These are phyloP conservation scores for Blera fallax DNA, from an alignment of 2,888 invertebrate species.

Conservation along the genomic window DNA sequence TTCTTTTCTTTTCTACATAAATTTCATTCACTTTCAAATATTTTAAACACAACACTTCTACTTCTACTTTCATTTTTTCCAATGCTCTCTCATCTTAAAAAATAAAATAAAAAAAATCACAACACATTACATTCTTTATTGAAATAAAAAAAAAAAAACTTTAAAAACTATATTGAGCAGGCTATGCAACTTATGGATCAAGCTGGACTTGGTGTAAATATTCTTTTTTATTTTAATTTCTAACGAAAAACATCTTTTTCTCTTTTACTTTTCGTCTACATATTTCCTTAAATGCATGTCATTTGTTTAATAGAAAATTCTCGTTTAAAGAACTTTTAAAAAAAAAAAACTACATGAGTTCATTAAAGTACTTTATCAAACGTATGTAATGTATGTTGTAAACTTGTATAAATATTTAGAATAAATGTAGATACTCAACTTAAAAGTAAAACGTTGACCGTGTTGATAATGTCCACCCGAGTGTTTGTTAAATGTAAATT, in stretches of 20 bases:
- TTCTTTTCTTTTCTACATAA: constrained; percentile 19
- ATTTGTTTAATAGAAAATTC: background rate
- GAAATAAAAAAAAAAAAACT: constrained; percentile 64
- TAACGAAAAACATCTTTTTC: constrained; percentile 19
- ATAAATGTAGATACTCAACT: background rate
- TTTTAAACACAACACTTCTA: constrained; percentile 74
- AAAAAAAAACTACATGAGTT: constrained; percentile 1
- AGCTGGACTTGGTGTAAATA: constrained; percentile 95
- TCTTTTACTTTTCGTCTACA: background rate
- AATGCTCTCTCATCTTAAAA: constrained; percentile 70
- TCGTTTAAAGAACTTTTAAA: background rate
- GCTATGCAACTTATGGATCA: constrained; percentile 96
- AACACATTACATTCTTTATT: constrained; percentile 66
- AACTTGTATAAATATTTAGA: constrained; percentile 17
- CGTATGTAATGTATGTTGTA: constrained; percentile 8
- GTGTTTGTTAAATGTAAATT: constrained; percentile 1
- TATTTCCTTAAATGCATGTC: background rate
- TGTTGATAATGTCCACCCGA: background rate
- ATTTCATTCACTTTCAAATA: constrained; percentile 61
- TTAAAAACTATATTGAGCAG: constrained; percentile 82
- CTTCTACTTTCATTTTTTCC: constrained; percentile 75
- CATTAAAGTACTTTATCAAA: background rate
- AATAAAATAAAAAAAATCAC: constrained; percentile 64
- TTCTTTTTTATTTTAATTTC: constrained; percentile 78
- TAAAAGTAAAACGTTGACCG: background rate